Conservation (phyloP, 2,113 vertebrate species). For the Dasyornis broadbenti region DNA sequence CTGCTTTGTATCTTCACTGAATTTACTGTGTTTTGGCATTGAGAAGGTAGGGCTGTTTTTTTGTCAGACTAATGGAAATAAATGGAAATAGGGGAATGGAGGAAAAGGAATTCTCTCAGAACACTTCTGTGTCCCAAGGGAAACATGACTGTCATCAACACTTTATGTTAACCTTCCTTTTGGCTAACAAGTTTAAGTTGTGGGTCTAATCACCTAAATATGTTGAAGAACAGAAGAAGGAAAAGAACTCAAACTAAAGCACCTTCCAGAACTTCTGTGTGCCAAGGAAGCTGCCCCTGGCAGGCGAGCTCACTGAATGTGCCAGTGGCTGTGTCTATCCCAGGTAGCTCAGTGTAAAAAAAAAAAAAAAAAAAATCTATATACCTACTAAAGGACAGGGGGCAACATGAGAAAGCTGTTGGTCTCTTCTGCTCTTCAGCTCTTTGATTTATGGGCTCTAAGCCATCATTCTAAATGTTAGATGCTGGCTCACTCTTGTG, state of each 20-base stretch:
- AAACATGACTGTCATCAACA: not conserved
- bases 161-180: not conserved
- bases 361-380: not conserved
- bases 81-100: not conserved
- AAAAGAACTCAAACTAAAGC: not conserved
- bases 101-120: not conserved
- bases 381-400: not conserved
- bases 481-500: fast-evolving
- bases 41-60: not conserved
- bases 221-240: not conserved
- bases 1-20: not conserved
- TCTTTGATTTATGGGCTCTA: not conserved
- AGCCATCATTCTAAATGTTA: not conserved
- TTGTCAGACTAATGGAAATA: not conserved
- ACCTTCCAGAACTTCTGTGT: not conserved
- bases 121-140: not conserved
- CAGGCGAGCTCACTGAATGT: not conserved
- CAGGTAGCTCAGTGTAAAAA: not conserved
- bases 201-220: not conserved
- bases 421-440: not conserved
- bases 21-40: not conserved
- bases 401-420: not conserved
- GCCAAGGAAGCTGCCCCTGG: fast-evolving
- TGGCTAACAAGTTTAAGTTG: not conserved
- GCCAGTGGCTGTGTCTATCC: not conserved